A percentile compares a stretch with the other conserved stretches of the same genome.
These are phyloP conservation scores for Leptopterna dolabrata DNA, from an alignment of 2,888 invertebrate genomes.

Conservation along the genomic window DNA sequence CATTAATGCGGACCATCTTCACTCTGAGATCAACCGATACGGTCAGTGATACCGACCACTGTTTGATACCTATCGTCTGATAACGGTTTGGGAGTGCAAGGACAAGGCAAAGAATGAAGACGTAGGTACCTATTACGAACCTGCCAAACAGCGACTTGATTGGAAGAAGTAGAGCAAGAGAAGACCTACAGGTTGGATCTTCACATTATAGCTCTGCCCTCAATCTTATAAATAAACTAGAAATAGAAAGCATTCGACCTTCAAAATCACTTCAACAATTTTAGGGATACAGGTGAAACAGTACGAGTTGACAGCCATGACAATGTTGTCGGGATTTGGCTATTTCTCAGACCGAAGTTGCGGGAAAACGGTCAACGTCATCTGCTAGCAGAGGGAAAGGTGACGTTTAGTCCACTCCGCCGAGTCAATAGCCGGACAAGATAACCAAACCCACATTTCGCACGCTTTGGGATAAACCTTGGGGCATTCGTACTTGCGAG, in stretches of 20 bases:
- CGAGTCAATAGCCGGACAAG: constrained; percentile 41
- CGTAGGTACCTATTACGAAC: background rate
- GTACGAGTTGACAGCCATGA: too few relatives aligned
- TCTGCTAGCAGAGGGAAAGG: constrained; percentile 15
- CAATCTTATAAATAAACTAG: background rate
- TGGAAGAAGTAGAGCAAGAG: background rate
- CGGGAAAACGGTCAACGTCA: constrained; percentile 27
- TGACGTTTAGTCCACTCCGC: constrained; percentile 5
- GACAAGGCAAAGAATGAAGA: too few relatives aligned
- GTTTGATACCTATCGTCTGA: too few relatives aligned
- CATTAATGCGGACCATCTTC: too few relatives aligned
- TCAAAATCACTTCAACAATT: background rate
- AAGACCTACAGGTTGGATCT: background rate
- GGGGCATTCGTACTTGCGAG: background rate
- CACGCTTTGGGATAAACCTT: background rate
- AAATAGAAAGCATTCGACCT: background rate
- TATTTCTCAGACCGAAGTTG: background rate
- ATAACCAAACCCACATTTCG: constrained; percentile 26
- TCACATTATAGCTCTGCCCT: background rate
- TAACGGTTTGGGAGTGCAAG: too few relatives aligned
- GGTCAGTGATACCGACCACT: too few relatives aligned
- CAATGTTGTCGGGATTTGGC: too few relatives aligned
- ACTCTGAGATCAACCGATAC: too few relatives aligned
- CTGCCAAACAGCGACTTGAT: background rate
- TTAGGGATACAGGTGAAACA: too few relatives aligned